Percentiles rank a stretch among this genome's conserved stretches.
Evolutionary conservation across 2,888 invertebrate genomes (phyloP).

Genomic region (Aplocera efformata): DNA sequence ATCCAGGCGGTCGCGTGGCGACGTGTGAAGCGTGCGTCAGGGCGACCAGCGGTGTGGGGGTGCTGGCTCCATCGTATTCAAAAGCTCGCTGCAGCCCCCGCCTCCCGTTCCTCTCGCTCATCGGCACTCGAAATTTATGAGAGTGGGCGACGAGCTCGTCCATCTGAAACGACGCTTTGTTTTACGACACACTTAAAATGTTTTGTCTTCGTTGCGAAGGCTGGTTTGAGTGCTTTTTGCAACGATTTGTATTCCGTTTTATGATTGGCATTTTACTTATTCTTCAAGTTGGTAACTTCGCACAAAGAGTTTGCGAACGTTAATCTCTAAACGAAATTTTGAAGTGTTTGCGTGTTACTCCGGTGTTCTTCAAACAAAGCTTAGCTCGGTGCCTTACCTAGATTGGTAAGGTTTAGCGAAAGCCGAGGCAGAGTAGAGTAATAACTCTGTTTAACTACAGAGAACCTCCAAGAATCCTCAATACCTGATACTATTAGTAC

Average conservation of each 20-base stretch:
- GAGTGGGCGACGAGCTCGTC: conserved; percentile 68
- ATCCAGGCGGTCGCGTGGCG: conserved; percentile 65
- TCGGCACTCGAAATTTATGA: conserved; percentile 64
- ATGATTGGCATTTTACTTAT: conserved; percentile 14
- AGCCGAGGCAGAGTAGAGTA: too few species aligned
- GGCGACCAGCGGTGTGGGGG: conserved; percentile 57
- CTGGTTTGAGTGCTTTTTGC: conserved; percentile 19
- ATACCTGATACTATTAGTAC: too few species aligned
- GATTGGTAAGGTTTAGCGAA: too few species aligned
- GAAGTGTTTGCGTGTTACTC: too few species aligned
- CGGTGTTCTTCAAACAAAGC: too few species aligned
- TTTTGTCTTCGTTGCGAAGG: conserved; percentile 19
- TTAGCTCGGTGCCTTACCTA: too few species aligned
- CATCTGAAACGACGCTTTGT: conserved; percentile 49
- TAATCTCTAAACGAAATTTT: too few species aligned
- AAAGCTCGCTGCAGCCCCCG: conserved; percentile 49
- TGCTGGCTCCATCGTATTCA: conserved; percentile 49
- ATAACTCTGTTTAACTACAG: too few species aligned
- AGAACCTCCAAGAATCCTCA: too few species aligned
- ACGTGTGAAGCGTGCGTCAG: conserved; percentile 67
- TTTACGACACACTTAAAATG: conserved; percentile 25
- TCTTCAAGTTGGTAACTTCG: conserved; percentile 16
- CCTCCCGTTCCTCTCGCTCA: conserved; percentile 58
- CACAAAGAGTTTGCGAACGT: too few species aligned
- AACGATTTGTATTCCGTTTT: conserved; percentile 22